Percentiles rank a stretch among this genome's conserved stretches.
phyloP scores from a whole-genome alignment of 2,888 invertebrate species.

The Sipha maydis region DNA sequence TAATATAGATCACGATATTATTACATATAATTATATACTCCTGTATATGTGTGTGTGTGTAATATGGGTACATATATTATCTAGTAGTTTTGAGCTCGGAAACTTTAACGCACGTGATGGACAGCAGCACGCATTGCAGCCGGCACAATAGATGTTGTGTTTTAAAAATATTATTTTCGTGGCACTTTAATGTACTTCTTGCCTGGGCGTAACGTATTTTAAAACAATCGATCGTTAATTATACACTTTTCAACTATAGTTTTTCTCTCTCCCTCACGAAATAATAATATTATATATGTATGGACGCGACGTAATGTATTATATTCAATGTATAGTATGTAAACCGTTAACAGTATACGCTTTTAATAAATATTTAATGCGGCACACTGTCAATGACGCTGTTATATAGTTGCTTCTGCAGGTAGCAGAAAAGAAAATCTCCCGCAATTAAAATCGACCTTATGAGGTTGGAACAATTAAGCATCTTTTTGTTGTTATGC shows the following conservation, averaged over 20 bases:
- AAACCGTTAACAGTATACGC: not conserved
- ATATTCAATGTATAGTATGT: not conserved
- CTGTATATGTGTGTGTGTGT: not conserved
- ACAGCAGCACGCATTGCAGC: not conserved
- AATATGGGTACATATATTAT: not conserved
- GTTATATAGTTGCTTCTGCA: not conserved
- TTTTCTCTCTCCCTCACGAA: slow-evolving; percentile 11
- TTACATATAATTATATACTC: not conserved
- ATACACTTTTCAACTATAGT: not conserved
- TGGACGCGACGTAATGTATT: not conserved
- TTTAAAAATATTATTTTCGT: not conserved
- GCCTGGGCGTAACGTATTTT: not conserved
- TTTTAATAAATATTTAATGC: too few relatives aligned
- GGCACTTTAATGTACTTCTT: not conserved
- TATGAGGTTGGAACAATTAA: slow-evolving; percentile 28
- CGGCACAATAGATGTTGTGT: not conserved
- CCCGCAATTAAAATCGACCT: slow-evolving; percentile 30
- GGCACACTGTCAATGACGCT: too few relatives aligned
- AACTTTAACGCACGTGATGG: slow-evolving; percentile 20
- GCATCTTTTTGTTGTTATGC: slow-evolving; percentile 35
- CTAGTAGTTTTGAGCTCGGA: not conserved
- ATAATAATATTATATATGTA: not conserved
- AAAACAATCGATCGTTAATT: slow-evolving; percentile 58
- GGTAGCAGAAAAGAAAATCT: slow-evolving; percentile 41
- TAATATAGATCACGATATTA: too few relatives aligned